Conservation (phyloP, 2,113 vertebrate genomes). For the Chaetodon auriga region DNA sequence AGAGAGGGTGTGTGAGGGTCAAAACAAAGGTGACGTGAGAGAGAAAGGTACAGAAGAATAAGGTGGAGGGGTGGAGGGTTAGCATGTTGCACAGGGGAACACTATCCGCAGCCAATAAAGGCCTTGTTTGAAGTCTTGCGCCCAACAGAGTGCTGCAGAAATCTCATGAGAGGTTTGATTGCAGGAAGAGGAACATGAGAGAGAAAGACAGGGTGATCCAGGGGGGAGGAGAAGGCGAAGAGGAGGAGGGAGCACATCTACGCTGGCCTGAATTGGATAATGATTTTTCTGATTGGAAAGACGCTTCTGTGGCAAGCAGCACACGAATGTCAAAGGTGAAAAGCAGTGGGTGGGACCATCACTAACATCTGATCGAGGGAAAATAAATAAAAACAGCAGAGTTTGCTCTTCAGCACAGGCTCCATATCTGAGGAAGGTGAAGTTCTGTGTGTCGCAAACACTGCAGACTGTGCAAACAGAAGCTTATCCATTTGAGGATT, state of each 20-base stretch:
- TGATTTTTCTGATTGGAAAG: slow-evolving; percentile 58
- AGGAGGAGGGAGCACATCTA: slow-evolving; percentile 52
- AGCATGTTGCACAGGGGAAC: slow-evolving; percentile 59
- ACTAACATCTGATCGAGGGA: too few species aligned
- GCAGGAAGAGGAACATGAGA: slow-evolving; percentile 69
- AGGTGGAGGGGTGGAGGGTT: slow-evolving; percentile 33
- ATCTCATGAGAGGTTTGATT: slow-evolving; percentile 72
- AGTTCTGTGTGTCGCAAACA: slow-evolving; percentile 32
- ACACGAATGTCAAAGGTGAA: too few species aligned
- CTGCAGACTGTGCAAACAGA: slow-evolving; percentile 44
- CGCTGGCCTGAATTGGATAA: slow-evolving; percentile 77
- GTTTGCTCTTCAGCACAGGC: neutral
- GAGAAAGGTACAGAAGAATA: slow-evolving; percentile 48
- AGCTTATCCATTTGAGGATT: slow-evolving; percentile 62
- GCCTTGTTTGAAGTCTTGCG: slow-evolving; percentile 64
- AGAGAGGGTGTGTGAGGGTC: slow-evolving; percentile 14
- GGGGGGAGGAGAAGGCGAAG: slow-evolving; percentile 33
- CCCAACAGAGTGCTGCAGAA: slow-evolving; percentile 56
- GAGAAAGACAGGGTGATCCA: slow-evolving; percentile 47
- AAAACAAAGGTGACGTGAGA: slow-evolving; percentile 23
- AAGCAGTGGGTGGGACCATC: too few species aligned
- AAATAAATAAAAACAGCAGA: too few species aligned
- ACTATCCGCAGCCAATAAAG: slow-evolving; percentile 67
- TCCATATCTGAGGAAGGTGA: neutral
- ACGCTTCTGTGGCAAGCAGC: too few species aligned